Conservation (phyloP, 2,797 vertebrate species). For the Liparis tanakae region DNA sequence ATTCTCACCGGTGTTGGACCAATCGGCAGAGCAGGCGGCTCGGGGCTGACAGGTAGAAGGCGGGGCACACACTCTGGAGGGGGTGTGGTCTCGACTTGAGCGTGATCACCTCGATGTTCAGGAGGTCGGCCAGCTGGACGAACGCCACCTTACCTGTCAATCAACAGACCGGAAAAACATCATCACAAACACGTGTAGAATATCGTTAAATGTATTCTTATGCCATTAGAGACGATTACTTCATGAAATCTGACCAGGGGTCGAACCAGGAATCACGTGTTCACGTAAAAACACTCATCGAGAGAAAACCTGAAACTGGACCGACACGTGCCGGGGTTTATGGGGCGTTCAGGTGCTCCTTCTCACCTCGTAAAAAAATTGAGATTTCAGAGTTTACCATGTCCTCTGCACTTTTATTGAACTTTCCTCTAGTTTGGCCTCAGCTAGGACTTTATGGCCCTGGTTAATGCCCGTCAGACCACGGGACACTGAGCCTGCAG, state of each 20-base stretch:
- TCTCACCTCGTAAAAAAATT: not conserved
- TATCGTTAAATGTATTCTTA: not conserved
- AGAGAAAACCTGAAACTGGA: not conserved
- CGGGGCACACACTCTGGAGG: slow-evolving; percentile 76
- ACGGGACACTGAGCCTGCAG: not conserved
- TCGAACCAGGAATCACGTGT: not conserved
- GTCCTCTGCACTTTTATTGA: not conserved
- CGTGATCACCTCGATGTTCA: slow-evolving; percentile 92
- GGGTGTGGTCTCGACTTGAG: slow-evolving; percentile 88
- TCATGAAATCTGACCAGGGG: not conserved
- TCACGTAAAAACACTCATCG: not conserved
- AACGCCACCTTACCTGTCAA: slow-evolving; percentile 88
- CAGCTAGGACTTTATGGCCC: not conserved
- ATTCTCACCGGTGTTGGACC: slow-evolving; percentile 87
- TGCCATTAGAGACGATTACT: not conserved
- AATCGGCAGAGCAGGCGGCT: slow-evolving; percentile 83
- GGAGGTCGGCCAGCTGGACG: slow-evolving; percentile 89
- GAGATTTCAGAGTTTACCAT: not conserved
- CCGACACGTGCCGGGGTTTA: not conserved
- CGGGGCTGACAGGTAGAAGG: slow-evolving; percentile 80
- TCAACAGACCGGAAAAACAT: not conserved
- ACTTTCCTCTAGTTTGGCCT: not conserved
- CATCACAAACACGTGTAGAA: not conserved
- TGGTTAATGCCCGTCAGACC: not conserved
- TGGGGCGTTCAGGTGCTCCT: not conserved